phyloP scores from a whole-genome alignment of 2,797 vertebrate genomes.

The Pagetopsis macropterus region DNA sequence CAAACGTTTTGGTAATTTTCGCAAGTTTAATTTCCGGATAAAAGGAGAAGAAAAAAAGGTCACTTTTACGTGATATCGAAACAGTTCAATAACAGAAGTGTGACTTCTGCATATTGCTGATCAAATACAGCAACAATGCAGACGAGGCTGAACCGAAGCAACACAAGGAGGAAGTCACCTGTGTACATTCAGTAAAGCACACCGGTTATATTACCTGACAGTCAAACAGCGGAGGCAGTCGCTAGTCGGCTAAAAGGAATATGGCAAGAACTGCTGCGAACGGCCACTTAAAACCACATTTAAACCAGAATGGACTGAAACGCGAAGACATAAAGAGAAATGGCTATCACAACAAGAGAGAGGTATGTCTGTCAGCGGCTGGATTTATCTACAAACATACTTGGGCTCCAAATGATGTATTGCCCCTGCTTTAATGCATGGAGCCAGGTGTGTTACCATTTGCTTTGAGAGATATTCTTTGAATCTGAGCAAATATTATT shows the following conservation, averaged over 20 bases:
- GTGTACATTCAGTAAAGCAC: slow-evolving; percentile 35
- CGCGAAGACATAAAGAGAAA: slow-evolving; percentile 51
- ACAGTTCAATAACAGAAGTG: slow-evolving; percentile 5
- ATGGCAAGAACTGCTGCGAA: slow-evolving; percentile 69
- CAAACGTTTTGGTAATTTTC: no score
- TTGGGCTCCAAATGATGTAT: neutral
- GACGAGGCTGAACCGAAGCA: slow-evolving; percentile 44
- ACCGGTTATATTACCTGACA: slow-evolving; percentile 45
- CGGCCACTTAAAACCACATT: slow-evolving; percentile 39
- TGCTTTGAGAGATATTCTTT: neutral
- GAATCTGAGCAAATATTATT: neutral
- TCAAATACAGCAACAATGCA: slow-evolving; percentile 6
- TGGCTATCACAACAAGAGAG: slow-evolving; percentile 36
- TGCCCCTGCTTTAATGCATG: neutral
- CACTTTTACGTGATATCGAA: slow-evolving; percentile 10
- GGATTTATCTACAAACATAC: neutral
- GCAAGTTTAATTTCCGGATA: no score
- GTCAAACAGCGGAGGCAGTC: slow-evolving; percentile 17
- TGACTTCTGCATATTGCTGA: neutral
- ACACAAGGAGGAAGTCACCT: slow-evolving; percentile 76
- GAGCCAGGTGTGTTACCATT: neutral
- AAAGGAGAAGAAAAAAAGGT: slow-evolving; percentile 25
- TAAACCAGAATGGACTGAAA: slow-evolving; percentile 52
- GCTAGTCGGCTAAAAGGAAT: slow-evolving; percentile 12
- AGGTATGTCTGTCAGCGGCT: slow-evolving; percentile 58